A percentile compares a stretch with the other conserved stretches of the same genome.
Evolutionary conservation across 2,797 vertebrate species (phyloP).

Genomic region (Chloroceryle amazona): DNA sequence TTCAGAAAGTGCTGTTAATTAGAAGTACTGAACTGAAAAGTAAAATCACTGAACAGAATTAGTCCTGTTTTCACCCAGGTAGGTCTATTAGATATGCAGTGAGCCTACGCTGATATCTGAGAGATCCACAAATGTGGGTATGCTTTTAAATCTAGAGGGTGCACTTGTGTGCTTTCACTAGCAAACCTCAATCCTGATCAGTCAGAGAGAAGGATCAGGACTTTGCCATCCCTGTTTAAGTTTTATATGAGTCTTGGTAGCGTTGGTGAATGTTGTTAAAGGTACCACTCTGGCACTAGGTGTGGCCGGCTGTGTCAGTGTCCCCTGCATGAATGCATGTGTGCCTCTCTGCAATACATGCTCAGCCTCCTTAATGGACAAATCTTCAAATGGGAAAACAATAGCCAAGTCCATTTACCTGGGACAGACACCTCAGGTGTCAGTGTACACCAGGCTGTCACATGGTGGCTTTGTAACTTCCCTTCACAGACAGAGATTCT

Average conservation of each 20-base stretch:
- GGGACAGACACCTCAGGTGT: background rate
- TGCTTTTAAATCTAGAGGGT: background rate
- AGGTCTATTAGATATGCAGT: background rate
- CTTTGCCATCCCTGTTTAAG: background rate
- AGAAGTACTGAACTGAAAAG: too few relatives aligned
- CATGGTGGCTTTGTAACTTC: background rate
- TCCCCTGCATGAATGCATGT: too few relatives aligned
- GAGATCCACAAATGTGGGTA: background rate
- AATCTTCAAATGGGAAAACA: background rate
- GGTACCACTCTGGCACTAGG: background rate
- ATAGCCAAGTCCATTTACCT: background rate
- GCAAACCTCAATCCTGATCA: background rate
- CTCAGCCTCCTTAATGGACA: background rate
- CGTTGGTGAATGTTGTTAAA: background rate
- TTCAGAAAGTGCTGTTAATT: too few relatives aligned
- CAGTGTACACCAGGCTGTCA: background rate
- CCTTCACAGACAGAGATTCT: background rate
- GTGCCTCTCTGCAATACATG: rapidly evolving
- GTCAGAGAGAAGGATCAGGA: background rate
- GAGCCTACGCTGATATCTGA: rapidly evolving
- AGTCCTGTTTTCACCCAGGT: too few relatives aligned
- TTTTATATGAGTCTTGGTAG: background rate
- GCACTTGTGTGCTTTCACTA: background rate
- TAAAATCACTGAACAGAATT: too few relatives aligned
- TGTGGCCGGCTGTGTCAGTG: background rate